Base-by-base conservation (phyloP, 2,797 vertebrate species). In the Spatula clypeata region DNA sequence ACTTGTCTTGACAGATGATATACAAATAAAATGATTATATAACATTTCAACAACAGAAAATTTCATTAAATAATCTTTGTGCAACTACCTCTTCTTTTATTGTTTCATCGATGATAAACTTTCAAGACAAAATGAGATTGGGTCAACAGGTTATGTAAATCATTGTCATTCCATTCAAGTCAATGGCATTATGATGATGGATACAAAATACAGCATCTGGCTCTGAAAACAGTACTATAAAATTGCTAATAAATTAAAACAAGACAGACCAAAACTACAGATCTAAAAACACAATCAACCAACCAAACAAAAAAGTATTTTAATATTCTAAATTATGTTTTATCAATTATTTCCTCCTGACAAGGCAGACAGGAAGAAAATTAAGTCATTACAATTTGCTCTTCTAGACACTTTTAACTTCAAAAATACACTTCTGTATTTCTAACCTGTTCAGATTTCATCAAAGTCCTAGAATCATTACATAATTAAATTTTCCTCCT, bases 81-180 rank as follows among this genome's bases (percentile, higher is more conserved):
- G 71, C 29, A 15, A 53, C 74, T 72, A 86, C 81, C 62, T 90
- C 4, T 11, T 85, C 45, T 79, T 75, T 34, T 72, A 20, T 29
- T 69, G 64, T 76, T 93, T 81, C 71, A 81, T 1, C 49, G 73
- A 66, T n/a, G 11, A 66, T 34, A 93, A 88, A 51, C 21, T 80
- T 74, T 92, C 16, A 44, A 57, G 54, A 80, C 38, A 74, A 79
- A 54, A 82, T 36, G 23, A 64, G 44, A 62, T 7, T 53, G n/a
- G n/a, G 13, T 92, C 61, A 83, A 77, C 9, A 58, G 27, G 83
- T 83, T 90, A 86, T 31, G n/a, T 66, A 80, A 76, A 93, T 54
- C 72, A 45, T 29, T 66, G 21, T 55, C n/a, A 44, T 26, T 76
- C 69, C 17, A 4, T 38, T 81, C 62, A 60, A 87, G n/a, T 29